phyloP scores from a whole-genome alignment of 1,140 invertebrate species.

The Polyergus mexicanus region DNA sequence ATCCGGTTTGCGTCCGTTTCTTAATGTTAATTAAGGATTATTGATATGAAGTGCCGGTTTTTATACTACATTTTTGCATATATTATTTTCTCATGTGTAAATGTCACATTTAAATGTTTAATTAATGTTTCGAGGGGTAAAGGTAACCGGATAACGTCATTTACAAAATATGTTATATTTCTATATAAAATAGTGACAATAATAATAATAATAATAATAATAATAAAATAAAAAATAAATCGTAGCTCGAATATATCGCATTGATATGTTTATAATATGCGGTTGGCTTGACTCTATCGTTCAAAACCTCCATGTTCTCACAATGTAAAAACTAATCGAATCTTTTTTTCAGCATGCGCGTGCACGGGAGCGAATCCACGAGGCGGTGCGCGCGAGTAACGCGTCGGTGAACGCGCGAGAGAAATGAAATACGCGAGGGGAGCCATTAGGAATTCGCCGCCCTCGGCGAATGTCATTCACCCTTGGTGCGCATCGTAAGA shows the following conservation, averaged over 20 bases:
- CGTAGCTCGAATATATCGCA: neutral
- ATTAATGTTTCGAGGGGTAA: neutral
- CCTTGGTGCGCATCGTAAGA: constrained; percentile 38
- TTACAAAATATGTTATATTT: neutral
- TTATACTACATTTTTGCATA: neutral
- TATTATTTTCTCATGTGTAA: neutral
- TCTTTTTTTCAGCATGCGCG: constrained; percentile 48
- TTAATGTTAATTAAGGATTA: neutral
- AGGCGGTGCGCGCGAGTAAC: constrained; percentile 27
- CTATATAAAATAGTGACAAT: neutral
- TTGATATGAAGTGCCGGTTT: neutral
- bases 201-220: too few relatives aligned
- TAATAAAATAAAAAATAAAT: neutral
- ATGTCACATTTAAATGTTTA: neutral
- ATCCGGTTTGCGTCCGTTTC: neutral
- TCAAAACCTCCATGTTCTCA: neutral
- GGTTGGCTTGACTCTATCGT: neutral
- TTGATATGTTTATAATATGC: neutral
- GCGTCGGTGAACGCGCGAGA: constrained; percentile 52
- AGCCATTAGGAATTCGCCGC: constrained; percentile 45
- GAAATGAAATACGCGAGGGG: constrained; percentile 46
- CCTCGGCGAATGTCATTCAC: constrained; percentile 51
- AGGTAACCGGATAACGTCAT: neutral
- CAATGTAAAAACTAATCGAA: neutral
- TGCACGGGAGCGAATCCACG: constrained; percentile 39